A percentile compares a stretch with the other conserved stretches of the same genome.
Evolutionary conservation across 2,888 invertebrate genomes (phyloP).

Genomic region (Lochmaea crataegi): DNA sequence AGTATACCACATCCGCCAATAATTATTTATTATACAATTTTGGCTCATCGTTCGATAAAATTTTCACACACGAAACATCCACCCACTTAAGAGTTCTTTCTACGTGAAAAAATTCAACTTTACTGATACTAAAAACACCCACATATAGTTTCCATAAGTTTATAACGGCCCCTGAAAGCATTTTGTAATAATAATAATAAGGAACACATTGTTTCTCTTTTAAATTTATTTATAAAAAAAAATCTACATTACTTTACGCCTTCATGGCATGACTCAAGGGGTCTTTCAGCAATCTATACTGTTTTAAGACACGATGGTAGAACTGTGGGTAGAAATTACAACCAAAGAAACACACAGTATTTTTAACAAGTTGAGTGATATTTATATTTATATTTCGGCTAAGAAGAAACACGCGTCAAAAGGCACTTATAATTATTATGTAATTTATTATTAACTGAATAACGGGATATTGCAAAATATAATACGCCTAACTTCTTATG

Average conservation of each 20-base stretch:
- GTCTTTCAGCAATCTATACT: slow-evolving; percentile 3
- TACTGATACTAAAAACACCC: slow-evolving; percentile 3
- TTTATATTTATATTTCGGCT: no score
- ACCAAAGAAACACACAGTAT: no score
- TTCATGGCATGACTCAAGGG: slow-evolving; percentile 6
- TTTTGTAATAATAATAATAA: slow-evolving; percentile 8
- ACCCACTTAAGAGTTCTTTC: background rate
- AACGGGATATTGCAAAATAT: no score
- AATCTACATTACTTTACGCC: slow-evolving; percentile 6
- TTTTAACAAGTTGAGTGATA: no score
- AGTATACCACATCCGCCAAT: background rate
- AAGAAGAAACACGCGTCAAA: no score
- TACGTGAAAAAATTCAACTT: background rate
- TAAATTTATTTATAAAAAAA: background rate
- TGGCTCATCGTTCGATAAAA: background rate
- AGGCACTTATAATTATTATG: no score
- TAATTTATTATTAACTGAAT: no score
- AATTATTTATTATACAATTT: background rate
- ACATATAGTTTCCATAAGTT: background rate
- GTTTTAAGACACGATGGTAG: slow-evolving; percentile 4
- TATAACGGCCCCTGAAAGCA: slow-evolving; percentile 3
- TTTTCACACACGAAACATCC: background rate
- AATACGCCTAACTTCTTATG: no score
- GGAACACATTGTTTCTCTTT: slow-evolving; percentile 11
- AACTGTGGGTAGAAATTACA: background rate